Percentiles rank a stretch among this genome's conserved stretches.
Conservation (phyloP, 2,888 invertebrate species). For the Caenorhabditis afra region DNA sequence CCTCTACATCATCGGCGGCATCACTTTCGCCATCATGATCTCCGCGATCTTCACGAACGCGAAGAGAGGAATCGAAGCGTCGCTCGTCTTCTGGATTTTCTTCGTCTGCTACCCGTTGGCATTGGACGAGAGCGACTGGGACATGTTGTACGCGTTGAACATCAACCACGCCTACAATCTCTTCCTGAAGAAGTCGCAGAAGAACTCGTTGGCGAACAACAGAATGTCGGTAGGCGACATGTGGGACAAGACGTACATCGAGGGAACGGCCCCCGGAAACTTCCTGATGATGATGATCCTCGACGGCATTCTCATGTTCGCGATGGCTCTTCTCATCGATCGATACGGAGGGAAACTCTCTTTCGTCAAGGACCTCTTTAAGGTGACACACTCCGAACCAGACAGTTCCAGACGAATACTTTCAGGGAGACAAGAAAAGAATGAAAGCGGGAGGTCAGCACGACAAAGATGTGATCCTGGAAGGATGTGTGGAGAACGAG, state of each 20-base stretch:
- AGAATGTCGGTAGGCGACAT: slow-evolving; percentile 2
- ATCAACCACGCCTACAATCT: slow-evolving; percentile 20
- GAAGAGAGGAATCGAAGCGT: slow-evolving; percentile 18
- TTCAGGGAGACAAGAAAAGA: neutral
- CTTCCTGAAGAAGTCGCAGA: slow-evolving; percentile 4
- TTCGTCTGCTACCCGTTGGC: slow-evolving; percentile 3
- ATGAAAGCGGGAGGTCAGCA: slow-evolving; percentile 2
- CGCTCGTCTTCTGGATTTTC: slow-evolving; percentile 22
- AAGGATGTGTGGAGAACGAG: slow-evolving; percentile 30
- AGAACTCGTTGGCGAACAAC: slow-evolving; percentile 19
- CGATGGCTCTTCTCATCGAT: slow-evolving; percentile 4
- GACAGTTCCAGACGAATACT: neutral
- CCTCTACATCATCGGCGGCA: slow-evolving; percentile 22
- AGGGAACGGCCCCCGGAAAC: slow-evolving; percentile 22
- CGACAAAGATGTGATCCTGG: slow-evolving; percentile 15
- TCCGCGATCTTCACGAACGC: slow-evolving; percentile 29
- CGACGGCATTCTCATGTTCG: slow-evolving; percentile 24
- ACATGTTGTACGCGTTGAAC: slow-evolving; percentile 12
- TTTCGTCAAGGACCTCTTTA: slow-evolving; percentile 8
- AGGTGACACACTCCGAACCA: neutral
- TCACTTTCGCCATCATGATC: slow-evolving; percentile 18
- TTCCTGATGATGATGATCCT: slow-evolving; percentile 25
- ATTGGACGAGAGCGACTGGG: neutral
- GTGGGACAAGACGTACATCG: slow-evolving; percentile 15
- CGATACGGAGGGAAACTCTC: slow-evolving; percentile 23